Percentiles rank a stretch among this genome's conserved stretches.
These are phyloP conservation scores for Percopsis transmontana DNA, from an alignment of 2,113 vertebrate genomes.

Conservation along the genomic window DNA sequence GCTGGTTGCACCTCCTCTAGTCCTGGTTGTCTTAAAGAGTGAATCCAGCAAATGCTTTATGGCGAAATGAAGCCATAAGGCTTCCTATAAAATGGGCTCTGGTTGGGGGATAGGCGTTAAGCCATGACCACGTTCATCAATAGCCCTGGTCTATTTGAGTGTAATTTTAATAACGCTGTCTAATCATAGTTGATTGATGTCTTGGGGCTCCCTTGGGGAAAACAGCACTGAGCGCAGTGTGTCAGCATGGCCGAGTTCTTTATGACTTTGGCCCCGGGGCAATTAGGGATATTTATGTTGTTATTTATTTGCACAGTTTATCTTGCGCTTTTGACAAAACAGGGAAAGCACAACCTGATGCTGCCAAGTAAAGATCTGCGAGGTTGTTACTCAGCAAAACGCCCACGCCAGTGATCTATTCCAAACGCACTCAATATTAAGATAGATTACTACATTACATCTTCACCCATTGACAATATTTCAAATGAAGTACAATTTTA, in stretches of 20 bases:
- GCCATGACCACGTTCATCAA: constrained; percentile 47
- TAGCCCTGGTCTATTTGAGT: constrained; percentile 30
- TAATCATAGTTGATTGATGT: constrained; percentile 52
- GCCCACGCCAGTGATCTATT: constrained; percentile 1
- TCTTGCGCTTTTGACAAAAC: constrained; percentile 22
- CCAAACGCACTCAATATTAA: constrained; percentile 26
- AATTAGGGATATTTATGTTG: constrained; percentile 46
- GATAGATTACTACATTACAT: constrained; percentile 43
- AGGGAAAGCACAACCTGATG: constrained; percentile 16
- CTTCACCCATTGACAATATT: constrained; percentile 32
- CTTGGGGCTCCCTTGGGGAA: constrained; percentile 26
- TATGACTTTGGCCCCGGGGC: constrained; percentile 49
- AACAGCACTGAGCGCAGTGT: neutral
- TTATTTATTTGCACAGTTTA: constrained; percentile 40
- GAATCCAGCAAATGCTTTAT: neutral
- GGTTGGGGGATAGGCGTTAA: constrained; percentile 21
- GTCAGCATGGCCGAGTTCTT: constrained; percentile 31
- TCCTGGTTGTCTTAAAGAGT: constrained; percentile 17
- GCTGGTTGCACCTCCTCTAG: neutral
- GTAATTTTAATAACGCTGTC: constrained; percentile 53
- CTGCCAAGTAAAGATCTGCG: neutral
- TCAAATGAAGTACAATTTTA: constrained; percentile 26
- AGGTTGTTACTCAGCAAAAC: neutral
- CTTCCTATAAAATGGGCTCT: constrained; percentile 18
- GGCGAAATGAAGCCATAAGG: constrained; percentile 20